phyloP scores from a whole-genome alignment of 2,797 vertebrate genomes.

The Protonibea diacanthus region DNA sequence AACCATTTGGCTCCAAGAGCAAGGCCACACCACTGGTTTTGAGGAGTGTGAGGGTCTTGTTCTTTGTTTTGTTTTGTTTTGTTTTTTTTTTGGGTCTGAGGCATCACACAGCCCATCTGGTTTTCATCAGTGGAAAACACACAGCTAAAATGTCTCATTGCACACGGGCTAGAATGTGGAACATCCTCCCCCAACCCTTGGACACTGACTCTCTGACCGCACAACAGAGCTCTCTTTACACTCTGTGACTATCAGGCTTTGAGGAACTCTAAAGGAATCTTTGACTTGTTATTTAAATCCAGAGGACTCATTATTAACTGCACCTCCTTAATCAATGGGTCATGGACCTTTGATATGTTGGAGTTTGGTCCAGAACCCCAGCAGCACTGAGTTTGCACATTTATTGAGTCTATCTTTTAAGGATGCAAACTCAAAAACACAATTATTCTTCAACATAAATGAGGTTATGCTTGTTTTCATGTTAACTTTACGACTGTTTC shows the following conservation, averaged over 20 bases:
- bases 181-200: conserved; percentile 52
- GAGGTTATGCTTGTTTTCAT: not conserved
- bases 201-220: conserved; percentile 54
- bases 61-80: not conserved
- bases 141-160: conserved; percentile 18
- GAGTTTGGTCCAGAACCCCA: not conserved
- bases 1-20: not conserved
- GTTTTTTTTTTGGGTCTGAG: conserved; percentile 4
- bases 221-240: conserved; percentile 13
- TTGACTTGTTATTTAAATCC: not conserved
- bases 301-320: not conserved
- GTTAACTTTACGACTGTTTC: not conserved
- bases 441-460: not conserved
- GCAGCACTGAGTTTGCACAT: not conserved
- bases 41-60: conserved; percentile 12
- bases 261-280: not conserved
- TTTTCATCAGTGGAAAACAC: conserved; percentile 61
- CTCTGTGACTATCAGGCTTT: not conserved
- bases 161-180: conserved; percentile 23
- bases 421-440: not conserved
- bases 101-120: conserved; percentile 62
- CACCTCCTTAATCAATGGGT: not conserved
- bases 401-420: not conserved
- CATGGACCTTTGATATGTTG: no score
- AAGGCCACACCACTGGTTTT: not conserved